These are phyloP conservation scores for Amphipoea lucens DNA, from an alignment of 2,888 invertebrate species.

Conservation along the genomic window DNA sequence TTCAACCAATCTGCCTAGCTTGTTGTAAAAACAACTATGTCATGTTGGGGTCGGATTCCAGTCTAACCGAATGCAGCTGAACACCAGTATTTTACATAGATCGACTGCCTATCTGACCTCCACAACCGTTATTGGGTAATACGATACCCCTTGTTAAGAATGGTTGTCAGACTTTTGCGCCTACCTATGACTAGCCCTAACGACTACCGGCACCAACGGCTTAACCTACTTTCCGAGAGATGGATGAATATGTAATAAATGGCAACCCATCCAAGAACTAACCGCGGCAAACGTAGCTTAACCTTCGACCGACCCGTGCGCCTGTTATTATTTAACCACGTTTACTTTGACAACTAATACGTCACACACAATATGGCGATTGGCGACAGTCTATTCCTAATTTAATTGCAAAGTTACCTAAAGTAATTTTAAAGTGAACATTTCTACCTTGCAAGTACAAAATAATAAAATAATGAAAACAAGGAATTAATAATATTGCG, in stretches of 20 bases:
- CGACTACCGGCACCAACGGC: not conserved
- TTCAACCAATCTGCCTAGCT: too few species aligned
- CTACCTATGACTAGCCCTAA: not conserved
- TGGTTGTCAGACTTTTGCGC: not conserved
- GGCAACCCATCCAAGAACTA: not conserved
- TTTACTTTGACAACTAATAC: not conserved
- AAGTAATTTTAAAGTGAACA: not conserved
- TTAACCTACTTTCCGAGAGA: not conserved
- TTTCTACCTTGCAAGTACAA: not conserved
- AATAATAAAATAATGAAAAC: constrained; percentile 29
- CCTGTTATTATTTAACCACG: not conserved
- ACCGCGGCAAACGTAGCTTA: not conserved
- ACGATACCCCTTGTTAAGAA: not conserved
- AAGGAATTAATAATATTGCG: constrained; percentile 46
- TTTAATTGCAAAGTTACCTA: not conserved
- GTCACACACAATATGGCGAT: not conserved
- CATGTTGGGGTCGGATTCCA: too few species aligned
- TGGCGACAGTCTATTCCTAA: not conserved
- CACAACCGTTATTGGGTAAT: too few species aligned
- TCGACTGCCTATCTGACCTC: too few species aligned
- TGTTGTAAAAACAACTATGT: too few species aligned
- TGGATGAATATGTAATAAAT: not conserved
- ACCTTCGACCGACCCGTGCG: not conserved
- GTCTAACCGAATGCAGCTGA: too few species aligned
- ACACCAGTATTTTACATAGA: too few species aligned